Evolutionary conservation across 1,140 invertebrate species (phyloP), one percentile per base, ranked within the genome.

Genomic region (Colletes latitarsis): DNA sequence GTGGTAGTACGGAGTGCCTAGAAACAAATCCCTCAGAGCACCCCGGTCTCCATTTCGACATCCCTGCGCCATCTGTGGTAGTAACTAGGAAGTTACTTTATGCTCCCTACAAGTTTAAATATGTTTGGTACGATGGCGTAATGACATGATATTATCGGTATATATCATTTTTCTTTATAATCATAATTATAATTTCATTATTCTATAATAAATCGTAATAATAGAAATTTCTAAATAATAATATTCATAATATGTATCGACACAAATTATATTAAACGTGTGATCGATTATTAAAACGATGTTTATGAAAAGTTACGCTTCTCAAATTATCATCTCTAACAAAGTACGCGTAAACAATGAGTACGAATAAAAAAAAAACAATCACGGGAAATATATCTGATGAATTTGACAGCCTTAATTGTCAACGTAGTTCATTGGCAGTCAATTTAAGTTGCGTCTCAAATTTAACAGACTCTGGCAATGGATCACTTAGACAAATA

Each of bases 391-490:
- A 62, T 5, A 46, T n/a, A 0, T 63, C 41, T 0, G 39, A 66
- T 17, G 63, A 67, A 15, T 74, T 68, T 64, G 69, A 57, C 15
- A 84, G 63, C 55, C 57, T 78, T 8, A 82, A 82, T 41, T 71
- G 63, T 80, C 81, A 75, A 43, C 72, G 80, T 43, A 89, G 85
- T 72, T 92, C 91, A 19, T 41, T 92, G 55, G 80, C 71, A 71
- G 90, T 92, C 3, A 92, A 92, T 82, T 74, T 91, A 63, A 92
- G 91, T 86, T 90, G 70, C 55, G 55, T 43, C 4, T 83, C 88
- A 2, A 82, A 88, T 73, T 53, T 82, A 21, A 77, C 85, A 21
- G 80, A 90, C 53, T 89, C 87, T 14, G 82, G 77, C n/a, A 81
- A 89, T 55, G 71, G 72, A 15, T 89, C 81, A 1, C 60, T 84